phyloP scores from a whole-genome alignment of 2,888 invertebrate species.

The Temnothorax ravouxi region DNA sequence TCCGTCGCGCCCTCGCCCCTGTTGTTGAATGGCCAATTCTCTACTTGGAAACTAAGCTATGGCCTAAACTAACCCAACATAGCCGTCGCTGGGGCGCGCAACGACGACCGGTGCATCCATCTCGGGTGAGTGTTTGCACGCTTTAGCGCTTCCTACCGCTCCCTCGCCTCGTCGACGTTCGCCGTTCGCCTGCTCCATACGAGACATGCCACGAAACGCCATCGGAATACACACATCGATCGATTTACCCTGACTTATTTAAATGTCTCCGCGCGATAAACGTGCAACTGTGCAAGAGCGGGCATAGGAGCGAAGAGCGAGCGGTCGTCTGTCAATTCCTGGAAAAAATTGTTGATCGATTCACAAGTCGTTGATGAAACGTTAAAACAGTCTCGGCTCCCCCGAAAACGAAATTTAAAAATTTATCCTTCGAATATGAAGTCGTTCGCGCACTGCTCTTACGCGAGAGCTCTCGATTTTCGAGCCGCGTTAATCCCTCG shows the following conservation, averaged over 20 bases:
- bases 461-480: background rate
- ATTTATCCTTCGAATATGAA: background rate
- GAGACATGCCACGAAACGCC: constrained; percentile 10
- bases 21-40: constrained; percentile 49
- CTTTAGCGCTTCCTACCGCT: constrained; percentile 22
- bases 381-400: background rate
- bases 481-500: constrained; percentile 15
- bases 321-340: too few relatives aligned
- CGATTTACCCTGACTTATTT: constrained; percentile 27
- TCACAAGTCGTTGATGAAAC: background rate
- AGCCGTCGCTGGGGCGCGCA: constrained; percentile 21
- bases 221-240: constrained; percentile 3
- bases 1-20: constrained; percentile 22
- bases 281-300: background rate
- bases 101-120: constrained; percentile 38
- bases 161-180: background rate
- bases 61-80: constrained; percentile 48
- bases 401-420: background rate
- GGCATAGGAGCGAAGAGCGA: background rate
- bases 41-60: constrained; percentile 59
- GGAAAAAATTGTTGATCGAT: background rate
- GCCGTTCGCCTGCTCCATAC: background rate
- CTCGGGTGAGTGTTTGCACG: constrained; percentile 40
- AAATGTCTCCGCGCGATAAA: background rate
- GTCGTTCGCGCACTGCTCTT: background rate